A percentile compares a stretch with the other conserved stretches of the same genome.
Conservation (phyloP, 1,140 invertebrate species). For the Trichonephila inaurata region DNA sequence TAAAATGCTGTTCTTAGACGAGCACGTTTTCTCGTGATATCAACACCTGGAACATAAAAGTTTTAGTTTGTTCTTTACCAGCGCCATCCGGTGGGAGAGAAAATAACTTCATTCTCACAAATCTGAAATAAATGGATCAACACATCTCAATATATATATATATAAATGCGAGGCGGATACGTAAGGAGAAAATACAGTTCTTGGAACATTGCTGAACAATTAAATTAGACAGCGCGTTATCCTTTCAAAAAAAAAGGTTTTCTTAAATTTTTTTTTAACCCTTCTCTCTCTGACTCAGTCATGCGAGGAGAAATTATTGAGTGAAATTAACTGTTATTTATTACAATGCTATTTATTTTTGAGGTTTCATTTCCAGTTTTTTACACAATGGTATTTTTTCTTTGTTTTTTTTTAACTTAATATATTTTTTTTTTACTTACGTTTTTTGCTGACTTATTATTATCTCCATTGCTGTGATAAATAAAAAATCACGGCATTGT, state of each 20-base stretch:
- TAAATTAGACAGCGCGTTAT: background rate
- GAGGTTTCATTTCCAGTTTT: background rate
- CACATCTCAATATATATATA: background rate
- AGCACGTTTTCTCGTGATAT: conserved; percentile 69
- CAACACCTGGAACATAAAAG: conserved; percentile 44
- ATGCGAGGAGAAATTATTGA: conserved; percentile 49
- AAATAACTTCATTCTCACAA: background rate
- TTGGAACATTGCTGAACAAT: background rate
- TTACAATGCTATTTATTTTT: background rate
- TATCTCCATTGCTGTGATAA: background rate
- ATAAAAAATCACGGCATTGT: background rate
- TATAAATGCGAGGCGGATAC: too few species aligned
- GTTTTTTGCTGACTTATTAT: background rate
- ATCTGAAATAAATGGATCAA: background rate
- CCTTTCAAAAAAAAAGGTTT: background rate
- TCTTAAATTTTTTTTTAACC: background rate
- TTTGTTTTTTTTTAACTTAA: background rate
- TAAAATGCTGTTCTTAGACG: conserved; percentile 30
- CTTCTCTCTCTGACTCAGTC: background rate
- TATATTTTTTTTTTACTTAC: conserved; percentile 5
- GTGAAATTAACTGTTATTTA: background rate
- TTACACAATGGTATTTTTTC: background rate
- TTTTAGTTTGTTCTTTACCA: background rate
- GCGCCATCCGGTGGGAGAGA: conserved; percentile 37
- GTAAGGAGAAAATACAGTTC: background rate